These are phyloP conservation scores for Montipora cactus DNA, from an alignment of 64 coral and sea anemone species.

Conservation along the genomic window DNA sequence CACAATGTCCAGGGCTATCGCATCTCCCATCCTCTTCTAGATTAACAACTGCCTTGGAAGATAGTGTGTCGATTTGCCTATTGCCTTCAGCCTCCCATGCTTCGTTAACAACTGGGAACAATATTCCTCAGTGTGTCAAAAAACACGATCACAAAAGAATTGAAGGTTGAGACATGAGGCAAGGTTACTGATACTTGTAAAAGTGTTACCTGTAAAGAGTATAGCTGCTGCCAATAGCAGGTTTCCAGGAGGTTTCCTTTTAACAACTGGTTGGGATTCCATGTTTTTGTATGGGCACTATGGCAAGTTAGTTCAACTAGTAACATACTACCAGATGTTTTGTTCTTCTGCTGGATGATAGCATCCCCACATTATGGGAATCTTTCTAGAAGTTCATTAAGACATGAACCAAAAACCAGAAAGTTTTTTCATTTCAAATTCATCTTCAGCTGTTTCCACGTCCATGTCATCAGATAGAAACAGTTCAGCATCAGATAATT, in stretches of 20 bases:
- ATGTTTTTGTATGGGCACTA: conserved; percentile 1
- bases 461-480: not conserved
- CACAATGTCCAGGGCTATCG: not conserved
- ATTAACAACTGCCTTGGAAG: not conserved
- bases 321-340: too few species aligned
- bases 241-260: conserved; percentile 13
- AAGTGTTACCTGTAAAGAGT: not conserved
- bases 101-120: conserved; percentile 37
- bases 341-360: too few species aligned
- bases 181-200: not conserved
- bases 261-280: conserved; percentile 39
- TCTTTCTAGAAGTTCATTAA: not conserved
- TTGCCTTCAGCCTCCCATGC: conserved; percentile 30
- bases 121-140: not conserved
- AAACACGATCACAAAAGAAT: not conserved
- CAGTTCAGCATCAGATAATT: not conserved
- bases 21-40: not conserved
- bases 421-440: conserved; percentile 19
- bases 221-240: not conserved
- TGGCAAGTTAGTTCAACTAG: too few species aligned
- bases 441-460: not conserved
- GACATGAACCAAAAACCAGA: conserved; percentile 37
- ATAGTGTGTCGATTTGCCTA: not conserved
- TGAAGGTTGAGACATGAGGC: not conserved
- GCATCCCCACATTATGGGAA: too few species aligned